Evolutionary conservation across 2,888 invertebrate genomes (phyloP).

Genomic region (Tetranychus truncatus): DNA sequence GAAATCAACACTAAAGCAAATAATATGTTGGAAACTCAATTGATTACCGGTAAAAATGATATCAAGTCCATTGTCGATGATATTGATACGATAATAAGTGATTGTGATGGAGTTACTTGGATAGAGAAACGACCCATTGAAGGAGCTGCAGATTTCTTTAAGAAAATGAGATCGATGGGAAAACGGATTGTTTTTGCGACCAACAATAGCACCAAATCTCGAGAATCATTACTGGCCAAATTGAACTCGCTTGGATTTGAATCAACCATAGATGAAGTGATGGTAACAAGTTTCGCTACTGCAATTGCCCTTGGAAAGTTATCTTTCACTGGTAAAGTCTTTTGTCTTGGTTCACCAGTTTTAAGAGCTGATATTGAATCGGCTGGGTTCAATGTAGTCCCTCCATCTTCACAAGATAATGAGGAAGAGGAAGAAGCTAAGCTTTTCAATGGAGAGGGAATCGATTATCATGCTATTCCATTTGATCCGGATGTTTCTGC

Average conservation of each 20-base stretch:
- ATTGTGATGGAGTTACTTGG: constrained; percentile 79
- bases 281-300: constrained; percentile 57
- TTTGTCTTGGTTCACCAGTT: constrained; percentile 59
- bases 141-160: constrained; percentile 49
- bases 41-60: neutral
- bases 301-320: constrained; percentile 55
- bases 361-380: constrained; percentile 62
- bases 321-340: constrained; percentile 54
- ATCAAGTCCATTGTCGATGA: neutral
- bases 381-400: constrained; percentile 48
- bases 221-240: constrained; percentile 54
- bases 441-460: neutral
- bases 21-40: no score
- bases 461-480: neutral
- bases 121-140: constrained; percentile 48
- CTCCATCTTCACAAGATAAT: constrained; percentile 50
- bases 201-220: constrained; percentile 69
- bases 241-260: constrained; percentile 52
- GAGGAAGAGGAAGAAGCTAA: neutral
- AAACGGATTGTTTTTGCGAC: constrained; percentile 71
- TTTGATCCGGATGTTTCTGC: constrained; percentile 8
- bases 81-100: constrained; percentile 45
- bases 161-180: constrained; percentile 47
- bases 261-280: constrained; percentile 47
- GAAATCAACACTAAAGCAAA: no score